These are phyloP conservation scores for Remorina albescens DNA, from an alignment of 2,797 vertebrate genomes.

Conservation along the genomic window DNA sequence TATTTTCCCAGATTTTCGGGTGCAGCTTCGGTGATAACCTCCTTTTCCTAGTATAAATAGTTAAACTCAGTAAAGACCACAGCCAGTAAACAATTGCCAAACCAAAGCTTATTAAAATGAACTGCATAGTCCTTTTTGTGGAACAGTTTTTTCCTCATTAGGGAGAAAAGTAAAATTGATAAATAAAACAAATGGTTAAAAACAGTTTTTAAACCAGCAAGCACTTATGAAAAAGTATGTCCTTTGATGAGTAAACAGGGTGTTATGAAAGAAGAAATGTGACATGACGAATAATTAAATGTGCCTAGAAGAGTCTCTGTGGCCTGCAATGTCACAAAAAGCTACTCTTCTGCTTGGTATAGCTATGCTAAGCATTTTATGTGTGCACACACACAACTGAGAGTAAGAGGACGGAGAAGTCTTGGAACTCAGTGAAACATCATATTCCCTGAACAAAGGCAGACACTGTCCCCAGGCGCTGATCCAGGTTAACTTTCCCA, in stretches of 20 bases:
- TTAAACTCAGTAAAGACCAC: not conserved
- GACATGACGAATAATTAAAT: constrained; percentile 20
- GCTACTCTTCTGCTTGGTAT: not conserved
- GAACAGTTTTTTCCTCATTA: not conserved
- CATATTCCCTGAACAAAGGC: constrained; percentile 69
- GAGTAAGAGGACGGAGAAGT: constrained; percentile 38
- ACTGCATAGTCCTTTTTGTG: not conserved
- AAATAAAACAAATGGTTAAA: not conserved
- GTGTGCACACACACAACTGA: not conserved
- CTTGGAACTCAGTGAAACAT: constrained; percentile 64
- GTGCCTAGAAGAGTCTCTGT: constrained; percentile 1
- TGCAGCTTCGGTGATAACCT: constrained; percentile 19
- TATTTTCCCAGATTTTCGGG: constrained; percentile 12
- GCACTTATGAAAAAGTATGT: not conserved
- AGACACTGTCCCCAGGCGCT: constrained; percentile 65
- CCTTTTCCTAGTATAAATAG: constrained; percentile 7
- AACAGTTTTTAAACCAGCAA: not conserved
- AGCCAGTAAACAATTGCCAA: not conserved
- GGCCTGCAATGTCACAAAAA: not conserved
- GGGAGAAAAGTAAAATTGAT: not conserved
- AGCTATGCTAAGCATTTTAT: constrained; percentile 8
- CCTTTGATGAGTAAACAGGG: not conserved
- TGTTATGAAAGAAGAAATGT: not conserved
- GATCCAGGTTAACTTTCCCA: constrained; percentile 76
- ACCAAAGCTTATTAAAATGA: constrained; percentile 1